phyloP scores from a whole-genome alignment of 2,797 vertebrate genomes.

The Anniella stebbinsi region DNA sequence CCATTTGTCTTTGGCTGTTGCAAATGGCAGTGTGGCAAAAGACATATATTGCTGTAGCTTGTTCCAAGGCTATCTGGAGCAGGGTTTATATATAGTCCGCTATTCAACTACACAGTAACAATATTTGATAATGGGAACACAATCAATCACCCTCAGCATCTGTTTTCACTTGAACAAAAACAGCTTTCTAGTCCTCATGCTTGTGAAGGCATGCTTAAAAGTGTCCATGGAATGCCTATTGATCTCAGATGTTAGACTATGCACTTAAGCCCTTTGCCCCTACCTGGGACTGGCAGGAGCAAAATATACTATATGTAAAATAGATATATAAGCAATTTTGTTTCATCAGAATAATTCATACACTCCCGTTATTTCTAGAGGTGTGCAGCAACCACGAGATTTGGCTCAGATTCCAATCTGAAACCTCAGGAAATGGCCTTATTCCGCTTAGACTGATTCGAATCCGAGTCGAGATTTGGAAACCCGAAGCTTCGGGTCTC shows the following conservation, averaged over 20 bases:
- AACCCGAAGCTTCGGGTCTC: no score
- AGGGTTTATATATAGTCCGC: not conserved
- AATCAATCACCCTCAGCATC: not conserved
- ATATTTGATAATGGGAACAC: not conserved
- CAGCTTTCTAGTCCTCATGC: not conserved
- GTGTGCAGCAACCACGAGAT: not conserved
- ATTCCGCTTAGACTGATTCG: no score
- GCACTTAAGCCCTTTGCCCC: not conserved
- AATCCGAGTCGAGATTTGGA: no score
- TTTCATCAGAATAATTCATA: not conserved
- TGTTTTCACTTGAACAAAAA: not conserved
- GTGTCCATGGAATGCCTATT: not conserved
- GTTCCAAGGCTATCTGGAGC: not conserved
- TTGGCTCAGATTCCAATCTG: no score
- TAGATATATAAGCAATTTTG: not conserved
- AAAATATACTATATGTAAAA: not conserved
- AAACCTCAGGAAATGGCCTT: not conserved
- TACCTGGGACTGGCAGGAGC: not conserved
- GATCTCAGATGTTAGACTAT: not conserved
- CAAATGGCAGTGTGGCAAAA: not conserved
- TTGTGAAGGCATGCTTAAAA: not conserved
- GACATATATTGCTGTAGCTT: not conserved
- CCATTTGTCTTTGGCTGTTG: constrained; percentile 5
- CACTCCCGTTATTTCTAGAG: not conserved
- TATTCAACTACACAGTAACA: not conserved